A percentile compares a stretch with the other conserved stretches of the same genome.
Conservation (phyloP, 2,113 vertebrate species). For the Erpornis zantholeuca region DNA sequence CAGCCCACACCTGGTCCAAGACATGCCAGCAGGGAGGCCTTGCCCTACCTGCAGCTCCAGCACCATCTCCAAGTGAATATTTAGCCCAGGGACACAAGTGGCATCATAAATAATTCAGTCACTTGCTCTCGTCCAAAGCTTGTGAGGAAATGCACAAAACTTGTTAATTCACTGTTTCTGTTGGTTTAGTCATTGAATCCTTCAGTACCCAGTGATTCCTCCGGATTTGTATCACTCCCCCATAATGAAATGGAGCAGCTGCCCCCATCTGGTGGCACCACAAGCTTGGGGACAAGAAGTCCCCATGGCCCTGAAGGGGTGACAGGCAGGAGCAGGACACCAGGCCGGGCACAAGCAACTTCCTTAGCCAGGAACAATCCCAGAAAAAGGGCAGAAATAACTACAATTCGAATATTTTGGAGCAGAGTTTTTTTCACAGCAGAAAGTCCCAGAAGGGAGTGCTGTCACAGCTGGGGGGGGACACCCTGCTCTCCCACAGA, state of each 20-base stretch:
- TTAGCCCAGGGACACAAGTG: neutral
- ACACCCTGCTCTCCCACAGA: neutral
- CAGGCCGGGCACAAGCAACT: fast-evolving
- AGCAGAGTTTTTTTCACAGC: neutral
- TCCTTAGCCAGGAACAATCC: neutral
- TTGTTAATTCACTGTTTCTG: neutral
- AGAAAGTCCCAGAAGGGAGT: neutral
- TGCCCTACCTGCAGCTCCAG: fast-evolving
- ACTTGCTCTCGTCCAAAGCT: neutral
- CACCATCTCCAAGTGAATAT: neutral
- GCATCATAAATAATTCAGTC: neutral
- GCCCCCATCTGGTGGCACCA: neutral
- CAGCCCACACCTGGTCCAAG: neutral
- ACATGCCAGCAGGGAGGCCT: neutral
- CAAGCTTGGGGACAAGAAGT: neutral
- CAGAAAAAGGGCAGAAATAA: neutral
- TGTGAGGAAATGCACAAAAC: fast-evolving
- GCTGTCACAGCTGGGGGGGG: fast-evolving
- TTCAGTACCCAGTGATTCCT: neutral
- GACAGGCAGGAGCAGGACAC: neutral
- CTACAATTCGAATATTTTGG: neutral
- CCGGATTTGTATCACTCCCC: fast-evolving
- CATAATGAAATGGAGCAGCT: neutral
- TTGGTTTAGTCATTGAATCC: neutral
- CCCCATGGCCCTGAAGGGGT: fast-evolving